Base-by-base conservation (phyloP, 2,113 vertebrate genomes). In the Pithys albifrons region DNA sequence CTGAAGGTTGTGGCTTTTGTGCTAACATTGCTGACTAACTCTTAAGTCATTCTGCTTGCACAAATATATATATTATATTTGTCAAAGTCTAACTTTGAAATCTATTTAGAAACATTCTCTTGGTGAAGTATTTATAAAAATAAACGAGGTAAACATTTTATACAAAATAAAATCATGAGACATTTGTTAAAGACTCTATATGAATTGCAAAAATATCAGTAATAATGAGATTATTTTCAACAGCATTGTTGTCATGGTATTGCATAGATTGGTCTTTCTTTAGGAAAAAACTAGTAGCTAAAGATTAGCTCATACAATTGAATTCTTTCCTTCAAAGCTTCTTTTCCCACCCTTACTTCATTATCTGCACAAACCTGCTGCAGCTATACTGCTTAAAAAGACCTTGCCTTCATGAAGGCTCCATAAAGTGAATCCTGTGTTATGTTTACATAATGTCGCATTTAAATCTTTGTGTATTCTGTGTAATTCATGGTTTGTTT, bases 401-500 rank as follows among this genome's bases (percentile, higher is more conserved):
- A 24, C 65, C 58, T 83, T 28, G 29, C 19, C 28, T 45, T 41
- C 33, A 9, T 22, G 28, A 65, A 43, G 45, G 8, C 27, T 94
- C 58, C 85, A 33, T 89, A 89, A 95, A 95, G 23, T 74, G 78
- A 70, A 95, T 10, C 9, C 81, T 90, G 45, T 81, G 58, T 92
- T 92, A 84, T 88, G 57, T 71, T 84, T 95, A 45, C 45, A 17
- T 72, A 89, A 66, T 77, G 31, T 59, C 85, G 46, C 92, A 88
- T 62, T 79, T 66, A 71, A 95, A 90, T 77, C 19, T 83, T 45
- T 55, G 29, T 66, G 64, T 48, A 20, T 83, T 66, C 43, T 90
- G 19, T 72, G 28, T 95, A 94, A 97, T 95, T 95, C 66, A 41
- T 72, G 45, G 19, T 70, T 95, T 54, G 51, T 89, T 93, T 86